Base-by-base conservation (phyloP, 1,140 invertebrate species). In the Drosophila gunungcola region DNA sequence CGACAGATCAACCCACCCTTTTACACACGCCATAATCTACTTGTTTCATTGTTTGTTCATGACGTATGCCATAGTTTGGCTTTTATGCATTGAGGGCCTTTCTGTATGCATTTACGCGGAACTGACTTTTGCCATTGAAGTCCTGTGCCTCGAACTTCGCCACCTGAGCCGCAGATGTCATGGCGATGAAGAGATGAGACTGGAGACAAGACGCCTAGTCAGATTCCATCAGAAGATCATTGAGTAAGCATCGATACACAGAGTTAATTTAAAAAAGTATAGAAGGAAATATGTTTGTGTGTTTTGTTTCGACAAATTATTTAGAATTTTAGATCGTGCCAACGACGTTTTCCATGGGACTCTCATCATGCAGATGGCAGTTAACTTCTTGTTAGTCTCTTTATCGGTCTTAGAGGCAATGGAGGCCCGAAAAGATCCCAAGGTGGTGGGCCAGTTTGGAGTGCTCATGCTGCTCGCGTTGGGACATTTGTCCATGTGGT, bases 291-390 rank as follows among this genome's bases (percentile, higher is more conserved):
- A 21, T 21, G 16, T 21, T 1, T 21, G 16, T 21, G 16, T 7
- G 0, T 6, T 32, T 32, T 32, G 5, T 32, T 7, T 32, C 2
- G 3, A 5, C 4, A 32, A 32, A 32, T 32, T 4, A 6, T 32
- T 7, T 16, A 78, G 80, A 9, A 36, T 69, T 16, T 45, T 85
- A 5, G 38, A 68, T n/a, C 61, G 51, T n/a, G 52, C 43, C 10
- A 85, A 84, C 27, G 11, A 48, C 2, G 60, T 80, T 0, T 80
- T 84, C 25, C 63, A 65, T 25, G 51, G n/a, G 3, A 68, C 81
- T 3, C 41, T 77, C 2, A 73, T 77, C 4, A 80, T 62, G 63
- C 82, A 80, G 27, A 46, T 84, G 41, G 7, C 54, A 0, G 29
- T 52, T 0, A 49, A 53, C 11, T 74, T 80, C 6, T 16, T 64